A percentile compares a stretch with the other conserved stretches of the same genome.
phyloP scores from a whole-genome alignment of 2,888 invertebrate species.

The Apoda limacodes region DNA sequence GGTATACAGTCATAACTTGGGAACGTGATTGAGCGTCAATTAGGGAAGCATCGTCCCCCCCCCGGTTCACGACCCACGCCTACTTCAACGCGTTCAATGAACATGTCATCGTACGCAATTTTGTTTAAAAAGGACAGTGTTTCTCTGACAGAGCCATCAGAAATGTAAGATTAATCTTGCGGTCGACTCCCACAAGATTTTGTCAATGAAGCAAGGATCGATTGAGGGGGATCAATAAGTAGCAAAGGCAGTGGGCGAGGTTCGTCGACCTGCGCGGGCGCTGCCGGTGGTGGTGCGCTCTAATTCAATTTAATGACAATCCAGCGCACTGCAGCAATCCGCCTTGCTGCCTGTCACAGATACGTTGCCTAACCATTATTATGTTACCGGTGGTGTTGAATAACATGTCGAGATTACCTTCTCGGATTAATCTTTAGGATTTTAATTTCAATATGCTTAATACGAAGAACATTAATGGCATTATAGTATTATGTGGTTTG shows the following conservation, averaged over 20 bases:
- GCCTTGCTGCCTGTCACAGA: constrained; percentile 31
- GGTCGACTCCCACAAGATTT: not conserved
- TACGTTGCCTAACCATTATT: constrained; percentile 36
- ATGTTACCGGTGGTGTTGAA: constrained; percentile 25
- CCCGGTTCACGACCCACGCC: no score
- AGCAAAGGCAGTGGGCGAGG: constrained; percentile 60
- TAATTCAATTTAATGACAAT: constrained; percentile 65
- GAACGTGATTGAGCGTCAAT: no score
- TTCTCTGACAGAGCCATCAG: no score
- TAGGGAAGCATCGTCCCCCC: no score
- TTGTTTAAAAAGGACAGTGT: no score
- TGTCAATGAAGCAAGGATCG: constrained; percentile 53
- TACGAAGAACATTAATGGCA: constrained; percentile 31
- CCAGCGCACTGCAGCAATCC: constrained; percentile 42
- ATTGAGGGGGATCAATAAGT: constrained; percentile 59
- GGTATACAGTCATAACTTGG: no score
- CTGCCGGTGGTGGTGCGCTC: constrained; percentile 50
- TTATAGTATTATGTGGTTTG: no score
- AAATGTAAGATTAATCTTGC: no score
- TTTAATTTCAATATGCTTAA: constrained; percentile 31
- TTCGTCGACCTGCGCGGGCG: constrained; percentile 69
- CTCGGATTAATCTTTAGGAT: constrained; percentile 18
- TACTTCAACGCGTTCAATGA: no score
- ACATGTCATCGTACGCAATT: no score
- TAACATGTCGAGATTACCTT: constrained; percentile 29